Base-by-base conservation (phyloP, 2,113 vertebrate genomes). In the Athene noctua region DNA sequence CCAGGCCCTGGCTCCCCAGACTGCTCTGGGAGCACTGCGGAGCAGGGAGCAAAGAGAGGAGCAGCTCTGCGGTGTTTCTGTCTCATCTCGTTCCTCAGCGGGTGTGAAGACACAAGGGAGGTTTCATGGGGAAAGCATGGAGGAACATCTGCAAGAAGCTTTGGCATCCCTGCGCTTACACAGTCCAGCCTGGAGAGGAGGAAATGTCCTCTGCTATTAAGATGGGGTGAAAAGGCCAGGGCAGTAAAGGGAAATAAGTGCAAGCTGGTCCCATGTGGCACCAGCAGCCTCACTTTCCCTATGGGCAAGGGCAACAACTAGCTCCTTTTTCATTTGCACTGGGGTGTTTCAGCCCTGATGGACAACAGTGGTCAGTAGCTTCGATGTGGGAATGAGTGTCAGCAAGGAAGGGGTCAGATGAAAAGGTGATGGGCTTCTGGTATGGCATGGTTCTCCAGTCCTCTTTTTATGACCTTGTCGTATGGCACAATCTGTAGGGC, bases 371-470 rank as follows among this genome's bases (percentile, higher is more conserved):
- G 27, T 63, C 44, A 55, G 44, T 16, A 63, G 5, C 59, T 78
- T 80, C 0, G 0, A 22, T 44, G 44, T 74, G 77, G 80, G 82
- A 74, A 78, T 34, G 30, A 78, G 44, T 21, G 42, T 78, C 49
- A 55, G 63, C 15, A 59, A 62, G 32, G 58, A 66, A 52, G 52
- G 32, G 8, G n/a, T 25, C 30, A 67, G 52, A 34, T 0, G 0
- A 20, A 49, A 79, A 90, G 34, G 34, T 77, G 44, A 36, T 57
- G 88, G 36, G 27, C 26, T 63, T 47, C 36, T 63, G 40, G 30
- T 55, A 4, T 40, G 32, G 15, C 0, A 0, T 57, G 46, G 57
- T 79, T 92, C 62, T 85, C 36, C 6, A 8, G 44, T 61, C n/a
- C 18, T 71, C n/a, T 7, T 7, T 73, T 72, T 68, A 63, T 5